Conservation (phyloP, 1,140 invertebrate species). For the Tetragonula clypearis region DNA sequence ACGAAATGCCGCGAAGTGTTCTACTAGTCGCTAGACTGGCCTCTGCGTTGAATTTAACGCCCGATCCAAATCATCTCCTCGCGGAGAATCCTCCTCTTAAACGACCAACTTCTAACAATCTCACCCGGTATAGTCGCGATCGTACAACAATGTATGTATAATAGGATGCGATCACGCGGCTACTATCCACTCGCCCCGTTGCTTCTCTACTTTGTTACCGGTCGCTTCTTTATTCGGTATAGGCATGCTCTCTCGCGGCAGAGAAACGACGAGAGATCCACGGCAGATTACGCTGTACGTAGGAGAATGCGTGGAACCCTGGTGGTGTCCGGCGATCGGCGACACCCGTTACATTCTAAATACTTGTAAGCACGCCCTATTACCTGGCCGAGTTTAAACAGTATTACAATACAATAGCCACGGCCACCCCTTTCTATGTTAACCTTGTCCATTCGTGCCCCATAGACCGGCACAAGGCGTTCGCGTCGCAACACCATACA, state of each 20-base stretch:
- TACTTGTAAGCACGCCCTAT: slow-evolving; percentile 76
- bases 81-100: background rate
- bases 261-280: slow-evolving; percentile 51
- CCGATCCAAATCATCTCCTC: background rate
- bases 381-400: slow-evolving; percentile 70
- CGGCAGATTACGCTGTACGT: slow-evolving; percentile 43
- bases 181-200: slow-evolving; percentile 24
- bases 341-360: slow-evolving; percentile 73
- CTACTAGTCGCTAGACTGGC: background rate
- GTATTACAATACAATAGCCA: slow-evolving; percentile 77
- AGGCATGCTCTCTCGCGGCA: slow-evolving; percentile 23
- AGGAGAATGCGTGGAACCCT: slow-evolving; percentile 27
- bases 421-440: slow-evolving; percentile 50
- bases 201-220: slow-evolving; percentile 46
- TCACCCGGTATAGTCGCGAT: slow-evolving; percentile 24
- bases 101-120: background rate
- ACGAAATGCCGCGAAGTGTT: background rate
- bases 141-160: slow-evolving; percentile 38
- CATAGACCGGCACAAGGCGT: slow-evolving; percentile 35
- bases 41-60: background rate
- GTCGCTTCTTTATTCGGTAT: slow-evolving; percentile 52
- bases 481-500: background rate
- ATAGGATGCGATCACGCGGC: slow-evolving; percentile 42
- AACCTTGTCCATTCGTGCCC: slow-evolving; percentile 42
- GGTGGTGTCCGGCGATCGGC: slow-evolving; percentile 40